Evolutionary conservation across 2,888 invertebrate genomes (phyloP), one percentile per base, ranked within the genome.

Genomic region (Dromius quadrimaculatus): DNA sequence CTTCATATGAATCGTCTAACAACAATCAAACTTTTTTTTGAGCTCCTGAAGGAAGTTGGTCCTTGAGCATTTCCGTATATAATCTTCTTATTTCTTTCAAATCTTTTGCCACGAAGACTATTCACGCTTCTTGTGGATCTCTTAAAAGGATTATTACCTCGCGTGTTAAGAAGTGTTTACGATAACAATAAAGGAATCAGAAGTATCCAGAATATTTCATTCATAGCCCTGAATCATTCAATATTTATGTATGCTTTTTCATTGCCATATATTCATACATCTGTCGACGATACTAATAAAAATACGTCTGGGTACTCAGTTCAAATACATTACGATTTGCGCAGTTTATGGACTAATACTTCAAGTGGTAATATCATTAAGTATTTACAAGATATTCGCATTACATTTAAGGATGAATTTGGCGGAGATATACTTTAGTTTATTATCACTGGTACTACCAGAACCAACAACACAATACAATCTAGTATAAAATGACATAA

Each of bases 361-460:
- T 11, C 11, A 22, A 54, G 8, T 50, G 28, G 13, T 28, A 23
- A 28, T 28, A 50, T 28, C 50, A 13, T 15, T 28, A 50, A 50
- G 8, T 23, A 11, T 23, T 41, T 41, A 36, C 47, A 20, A 47
- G n/a, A n/a, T n/a, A 47, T 19, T 47, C 47, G 50, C 23, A 28
- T 41, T 13, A 41, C 28, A 54, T 54, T 23, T 54, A 28, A 54
- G 15, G 50, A 32, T 54, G 50, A 28, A 54, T 23, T 54, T 54
- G 50, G 50, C 50, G 28, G 13, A 28, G 23, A 41, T 15, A 54
- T 28, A 28, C 15, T 2, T 9, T 28, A 13, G 28, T 54, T 28
- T 54, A 54, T 54, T 28, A 54, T 54, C 23, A 28, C 28, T 54
- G 1, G 13, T 41, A 41, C 15, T n/a, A n/a, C n/a, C n/a, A n/a